Conservation (phyloP, 2,113 vertebrate genomes). For the Cygnus buccinator region DNA sequence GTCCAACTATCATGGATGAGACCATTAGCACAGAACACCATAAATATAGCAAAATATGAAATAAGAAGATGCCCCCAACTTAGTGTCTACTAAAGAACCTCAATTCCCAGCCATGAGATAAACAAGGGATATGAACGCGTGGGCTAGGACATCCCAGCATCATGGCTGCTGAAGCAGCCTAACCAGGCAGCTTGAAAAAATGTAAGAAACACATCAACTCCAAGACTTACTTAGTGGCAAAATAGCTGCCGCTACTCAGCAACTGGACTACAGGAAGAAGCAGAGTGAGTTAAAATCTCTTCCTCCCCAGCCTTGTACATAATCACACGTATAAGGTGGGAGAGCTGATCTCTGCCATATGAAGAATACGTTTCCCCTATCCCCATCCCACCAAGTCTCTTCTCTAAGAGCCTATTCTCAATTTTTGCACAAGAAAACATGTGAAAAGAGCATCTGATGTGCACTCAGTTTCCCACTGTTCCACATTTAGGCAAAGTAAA, state of each 20-base stretch:
- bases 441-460: not conserved
- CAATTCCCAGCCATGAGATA: not conserved
- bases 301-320: rapidly evolving
- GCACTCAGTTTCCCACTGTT: not conserved
- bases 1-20: not conserved
- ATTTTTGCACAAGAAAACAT: not conserved
- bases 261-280: not conserved
- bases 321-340: not conserved
- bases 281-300: not conserved
- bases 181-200: not conserved
- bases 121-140: not conserved
- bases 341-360: not conserved
- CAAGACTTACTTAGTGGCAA: not conserved
- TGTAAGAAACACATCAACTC: not conserved
- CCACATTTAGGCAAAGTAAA: not conserved
- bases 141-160: not conserved
- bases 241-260: not conserved
- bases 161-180: not conserved
- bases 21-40: not conserved
- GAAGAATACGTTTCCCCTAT: not conserved
- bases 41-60: not conserved
- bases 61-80: not conserved
- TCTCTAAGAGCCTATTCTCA: not conserved
- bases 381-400: not conserved
- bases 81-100: not conserved